Evolutionary conservation across 2,797 vertebrate species (phyloP), one percentile per base, ranked within the genome.

Genomic region (Pangasius larnaudii): DNA sequence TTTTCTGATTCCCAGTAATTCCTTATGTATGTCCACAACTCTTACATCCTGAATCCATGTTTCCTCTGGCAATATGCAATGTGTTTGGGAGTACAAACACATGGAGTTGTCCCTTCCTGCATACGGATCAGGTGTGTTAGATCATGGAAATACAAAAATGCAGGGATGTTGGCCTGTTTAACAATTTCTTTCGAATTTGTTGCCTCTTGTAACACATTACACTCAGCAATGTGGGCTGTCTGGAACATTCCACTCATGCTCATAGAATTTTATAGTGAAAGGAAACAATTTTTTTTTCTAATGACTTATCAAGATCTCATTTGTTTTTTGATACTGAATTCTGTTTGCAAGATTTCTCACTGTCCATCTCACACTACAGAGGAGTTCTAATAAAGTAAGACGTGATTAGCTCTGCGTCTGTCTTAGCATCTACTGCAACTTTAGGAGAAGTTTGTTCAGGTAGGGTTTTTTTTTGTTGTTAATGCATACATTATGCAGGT

Each of bases 21-120:
- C n/a, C 49, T 53, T 77, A 53, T 53, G n/a, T 30, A 77, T 77
- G 46, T 30, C n/a, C 27, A 77, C 36, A 72, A 42, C 9, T 72
- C 69, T 24, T 72, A 75, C 49, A 36, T 33, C 51, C 51, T 56
- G 16, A 27, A 16, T 59, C 19, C 53, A 59, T 8, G 22, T 39
- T 80, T 59, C 56, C 56, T 61, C 11, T 81, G 36, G 49, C 5
- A 80, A 81, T 81, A 42, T 59, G 56, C 33, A 59, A 61, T 24
- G 78, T 39, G n/a, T 77, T 53, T 77, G 74, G n/a, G 46, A 77
- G 56, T 42, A 81, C 78, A 42, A 56, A 56, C 65, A 67, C 49
- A 53, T 49, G 3, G 49, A 53, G n/a, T 18, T 53, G 49, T 53
- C 74, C 49, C 74, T 53, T 53, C 74, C n/a, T 77, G 74, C 46